These are phyloP conservation scores for Gracilinanus agilis DNA, from an alignment of 2,113 vertebrate species.

Conservation along the genomic window DNA sequence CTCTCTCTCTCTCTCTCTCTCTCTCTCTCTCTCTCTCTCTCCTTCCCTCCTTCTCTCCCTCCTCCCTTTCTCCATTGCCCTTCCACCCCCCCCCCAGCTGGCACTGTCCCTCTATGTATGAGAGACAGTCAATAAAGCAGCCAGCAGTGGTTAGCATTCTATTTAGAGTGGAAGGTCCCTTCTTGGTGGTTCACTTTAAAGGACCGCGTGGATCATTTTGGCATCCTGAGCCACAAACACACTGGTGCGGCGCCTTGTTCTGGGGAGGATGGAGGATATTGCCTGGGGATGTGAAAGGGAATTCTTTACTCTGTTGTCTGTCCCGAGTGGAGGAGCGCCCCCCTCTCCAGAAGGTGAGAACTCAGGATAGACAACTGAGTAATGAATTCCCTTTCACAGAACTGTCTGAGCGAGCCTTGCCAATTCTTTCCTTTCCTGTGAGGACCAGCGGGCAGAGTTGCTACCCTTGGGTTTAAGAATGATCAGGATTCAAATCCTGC, in stretches of 20 bases:
- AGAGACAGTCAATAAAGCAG: background rate
- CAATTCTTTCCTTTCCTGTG: background rate
- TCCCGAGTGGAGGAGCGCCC: too few relatives aligned
- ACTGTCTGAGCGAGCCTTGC: background rate
- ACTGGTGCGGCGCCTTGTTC: background rate
- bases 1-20: too few relatives aligned
- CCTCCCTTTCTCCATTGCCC: accelerated
- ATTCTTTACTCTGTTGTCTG: too few relatives aligned
- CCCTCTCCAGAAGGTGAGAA: too few relatives aligned
- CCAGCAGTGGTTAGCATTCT: background rate
- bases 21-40: too few relatives aligned
- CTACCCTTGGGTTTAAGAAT: background rate
- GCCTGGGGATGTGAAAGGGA: too few relatives aligned
- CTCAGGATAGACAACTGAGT: too few relatives aligned
- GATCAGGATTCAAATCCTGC: background rate
- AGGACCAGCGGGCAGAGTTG: background rate
- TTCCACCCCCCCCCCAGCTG: background rate
- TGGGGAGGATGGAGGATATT: background rate
- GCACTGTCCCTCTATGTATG: background rate
- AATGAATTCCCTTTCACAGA: too few relatives aligned
- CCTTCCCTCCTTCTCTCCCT: background rate
- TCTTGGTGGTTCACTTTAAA: background rate
- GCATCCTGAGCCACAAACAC: background rate
- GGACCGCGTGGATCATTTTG: background rate
- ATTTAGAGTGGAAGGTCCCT: background rate